Conservation (phyloP, 2,797 vertebrate species). For the Scolopax bukidnonensis region DNA sequence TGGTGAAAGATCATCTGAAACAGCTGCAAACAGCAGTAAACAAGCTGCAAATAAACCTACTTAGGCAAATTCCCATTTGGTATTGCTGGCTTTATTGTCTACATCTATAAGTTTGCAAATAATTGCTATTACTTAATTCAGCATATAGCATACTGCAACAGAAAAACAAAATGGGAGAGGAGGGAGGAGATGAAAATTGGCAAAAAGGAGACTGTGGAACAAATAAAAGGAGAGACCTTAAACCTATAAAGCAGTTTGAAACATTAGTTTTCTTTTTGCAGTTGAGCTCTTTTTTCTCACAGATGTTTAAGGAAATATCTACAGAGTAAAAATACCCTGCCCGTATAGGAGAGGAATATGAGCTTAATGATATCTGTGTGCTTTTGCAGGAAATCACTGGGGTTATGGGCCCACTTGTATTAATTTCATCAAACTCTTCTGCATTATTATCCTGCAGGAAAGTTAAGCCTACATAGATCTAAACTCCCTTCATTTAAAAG, state of each 20-base stretch:
- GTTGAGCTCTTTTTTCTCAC: background rate
- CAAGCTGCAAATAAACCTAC: constrained; percentile 47
- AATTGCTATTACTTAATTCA: constrained; percentile 37
- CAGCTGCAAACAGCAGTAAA: constrained; percentile 36
- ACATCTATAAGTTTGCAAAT: constrained; percentile 19
- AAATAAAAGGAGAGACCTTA: background rate
- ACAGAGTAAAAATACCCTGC: constrained; percentile 18
- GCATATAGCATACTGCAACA: background rate
- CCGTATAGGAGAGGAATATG: constrained; percentile 32
- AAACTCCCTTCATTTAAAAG: constrained; percentile 52
- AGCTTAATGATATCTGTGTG: constrained; percentile 54
- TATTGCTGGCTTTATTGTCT: constrained; percentile 30
- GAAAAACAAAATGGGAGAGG: background rate
- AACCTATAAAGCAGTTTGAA: background rate
- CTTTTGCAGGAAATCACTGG: constrained; percentile 53
- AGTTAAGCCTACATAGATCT: constrained; percentile 34
- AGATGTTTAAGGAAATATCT: constrained; percentile 2
- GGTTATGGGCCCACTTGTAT: constrained; percentile 15
- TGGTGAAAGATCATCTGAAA: constrained; percentile 26
- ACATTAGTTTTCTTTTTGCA: background rate
- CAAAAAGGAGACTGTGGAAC: background rate
- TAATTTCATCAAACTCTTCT: constrained; percentile 60
- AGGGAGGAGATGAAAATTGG: background rate
- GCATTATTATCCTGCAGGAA: constrained; percentile 51
- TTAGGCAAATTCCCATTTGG: constrained; percentile 45